Evolutionary conservation across 2,797 vertebrate genomes (phyloP), one percentile per base, ranked within the genome.

Genomic region (Sarcophilus harrisii): DNA sequence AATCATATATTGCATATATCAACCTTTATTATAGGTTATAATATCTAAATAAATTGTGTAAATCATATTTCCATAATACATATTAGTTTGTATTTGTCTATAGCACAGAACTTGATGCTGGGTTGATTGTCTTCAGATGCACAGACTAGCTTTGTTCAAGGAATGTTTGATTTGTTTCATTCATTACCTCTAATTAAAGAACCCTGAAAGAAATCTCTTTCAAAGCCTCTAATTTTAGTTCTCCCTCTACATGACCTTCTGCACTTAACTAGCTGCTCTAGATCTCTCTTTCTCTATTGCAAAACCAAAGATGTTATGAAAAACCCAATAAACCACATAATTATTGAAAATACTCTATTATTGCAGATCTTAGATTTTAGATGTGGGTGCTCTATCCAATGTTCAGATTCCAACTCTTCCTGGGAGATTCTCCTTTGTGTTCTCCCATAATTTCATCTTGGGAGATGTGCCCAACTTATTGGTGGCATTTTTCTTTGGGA

Each of bases 161-260:
- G 73, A 49, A 87, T 87, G 21, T 45, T 87, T 27, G 27, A 21
- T 87, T 87, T 87, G 73, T 45, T 45, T 45, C 73, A 11, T 87
- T 87, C 73, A 11, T 87, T 87, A 73, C 73, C 21, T 87, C 45
- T 87, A 49, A 87, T 87, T 87, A 87, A 87, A 45, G 73, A 87
- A 87, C 24, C 38, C 38, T 87, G 38, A 87, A 87, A 87, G 73
- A 87, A 87, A 38, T 45, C 8, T 81, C 66, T 87, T 45, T 21
- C 45, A 24, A 87, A 87, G 21, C 24, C 73, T 87, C 73, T 87
- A 87, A 87, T 87, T 87, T 87, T 87, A 87, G 73, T 45, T 94
- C 45, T 54, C n/a, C 62, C 89, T 12, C 54, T 90, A 49, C 49
- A 29, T 93, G 52, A 90, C 59, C 59, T 92, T 89, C 49, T 14